Conservation (phyloP, 2,797 vertebrate species). For the Melopsittacus undulatus region DNA sequence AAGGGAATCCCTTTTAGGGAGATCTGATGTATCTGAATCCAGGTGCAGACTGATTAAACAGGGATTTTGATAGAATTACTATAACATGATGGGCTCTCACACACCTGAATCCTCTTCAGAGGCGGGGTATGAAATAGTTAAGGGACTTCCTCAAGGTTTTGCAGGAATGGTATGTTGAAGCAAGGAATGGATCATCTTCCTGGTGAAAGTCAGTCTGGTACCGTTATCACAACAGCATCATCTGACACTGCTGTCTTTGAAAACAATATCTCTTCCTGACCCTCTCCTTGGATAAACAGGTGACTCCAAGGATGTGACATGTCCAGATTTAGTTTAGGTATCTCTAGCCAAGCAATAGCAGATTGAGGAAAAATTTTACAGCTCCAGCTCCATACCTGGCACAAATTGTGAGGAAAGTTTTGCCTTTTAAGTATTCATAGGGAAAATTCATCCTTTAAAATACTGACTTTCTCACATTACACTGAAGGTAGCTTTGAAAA, state of each 20-base stretch:
- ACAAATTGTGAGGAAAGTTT: neutral
- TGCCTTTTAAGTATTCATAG: neutral
- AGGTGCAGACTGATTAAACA: neutral
- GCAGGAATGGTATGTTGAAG: neutral
- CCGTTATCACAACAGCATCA: neutral
- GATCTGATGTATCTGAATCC: neutral
- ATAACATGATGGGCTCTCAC: neutral
- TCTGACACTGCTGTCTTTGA: neutral
- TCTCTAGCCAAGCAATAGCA: neutral
- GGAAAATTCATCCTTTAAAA: neutral
- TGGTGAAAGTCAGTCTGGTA: neutral
- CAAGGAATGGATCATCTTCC: neutral
- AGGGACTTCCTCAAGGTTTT: neutral
- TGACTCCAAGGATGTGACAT: neutral
- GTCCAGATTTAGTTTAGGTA: constrained; percentile 9
- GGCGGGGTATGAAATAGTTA: neutral
- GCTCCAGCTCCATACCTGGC: neutral
- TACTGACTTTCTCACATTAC: neutral
- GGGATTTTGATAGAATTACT: neutral
- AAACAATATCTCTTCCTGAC: neutral
- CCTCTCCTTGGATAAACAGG: neutral
- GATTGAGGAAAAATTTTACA: neutral
- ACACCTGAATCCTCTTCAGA: neutral
- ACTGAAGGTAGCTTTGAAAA: neutral
- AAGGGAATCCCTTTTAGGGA: neutral